Base-by-base conservation (phyloP, 2,888 invertebrate species). In the Chaetogeoica ovagalla region DNA sequence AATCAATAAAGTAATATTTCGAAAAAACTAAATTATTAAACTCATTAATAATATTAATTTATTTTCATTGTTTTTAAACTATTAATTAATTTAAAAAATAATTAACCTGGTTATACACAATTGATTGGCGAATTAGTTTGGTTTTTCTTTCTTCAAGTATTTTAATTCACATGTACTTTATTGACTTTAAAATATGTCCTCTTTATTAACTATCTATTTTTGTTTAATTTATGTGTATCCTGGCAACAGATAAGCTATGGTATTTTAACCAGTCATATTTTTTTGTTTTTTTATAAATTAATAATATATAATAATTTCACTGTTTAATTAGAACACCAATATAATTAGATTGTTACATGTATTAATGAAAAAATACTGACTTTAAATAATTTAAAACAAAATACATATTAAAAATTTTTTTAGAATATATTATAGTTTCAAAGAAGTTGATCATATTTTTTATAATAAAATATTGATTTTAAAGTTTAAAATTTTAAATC, bases 211-310 rank as follows among this genome's bases (percentile, higher is more conserved):
- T 55, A 30, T 57, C n/a, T 70, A 55, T 37, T 69, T 15, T 57
- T n/a, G 57, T 37, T 70, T n/a, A 57, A 57, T 37, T 13, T 57
- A n/a, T 69, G 4, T n/a, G 70, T 70, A 70, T 70, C 70, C 57
- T 37, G 70, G 70, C 70, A 70, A 70, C 70, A 30, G 6, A 19
- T 5, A n/a, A 55, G 0, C 9, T n/a, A 69, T 57, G 4, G 15
- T 19, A 21, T 70, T 5, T n/a, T 55, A 55, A 11, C 11, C 19
- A 69, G 30, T 69, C 37, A 57, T 37, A 37, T 19, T 43, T 30
- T 9, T 55, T 30, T 69, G 19, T 63, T n/a, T 60, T 23, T 60
- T 9, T 13, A 55, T 55, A 7, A 48, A 48, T 48, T 48, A 13
- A 48, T 48, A 13, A 13, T 43, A 48, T 48, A 48, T 13, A 48